A percentile compares a stretch with the other conserved stretches of the same genome.
Conservation (phyloP, 2,797 vertebrate genomes). For the Crax fasciolata region DNA sequence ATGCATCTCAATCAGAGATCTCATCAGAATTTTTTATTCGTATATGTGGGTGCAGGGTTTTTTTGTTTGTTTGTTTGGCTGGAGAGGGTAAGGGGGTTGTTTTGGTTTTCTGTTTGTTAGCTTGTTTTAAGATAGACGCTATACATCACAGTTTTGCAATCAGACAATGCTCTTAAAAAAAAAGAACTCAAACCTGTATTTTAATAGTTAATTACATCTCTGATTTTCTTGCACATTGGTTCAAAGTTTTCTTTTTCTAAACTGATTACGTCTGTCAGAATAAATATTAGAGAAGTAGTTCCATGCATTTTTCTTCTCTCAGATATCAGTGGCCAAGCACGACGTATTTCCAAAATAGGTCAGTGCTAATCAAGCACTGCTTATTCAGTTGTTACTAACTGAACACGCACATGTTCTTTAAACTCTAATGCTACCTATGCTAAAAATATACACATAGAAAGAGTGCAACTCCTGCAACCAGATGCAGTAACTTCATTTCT, state of each 20-base stretch:
- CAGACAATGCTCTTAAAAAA: neutral
- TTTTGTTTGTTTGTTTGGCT: neutral
- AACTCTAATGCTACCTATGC: neutral
- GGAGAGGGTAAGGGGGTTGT: neutral
- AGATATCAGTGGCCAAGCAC: neutral
- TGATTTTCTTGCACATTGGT: neutral
- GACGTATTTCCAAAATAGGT: neutral
- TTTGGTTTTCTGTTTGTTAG: neutral
- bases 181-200: neutral
- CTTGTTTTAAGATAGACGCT: neutral
- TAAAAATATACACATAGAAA: too few species aligned
- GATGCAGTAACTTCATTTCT: neutral
- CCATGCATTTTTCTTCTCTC: neutral
- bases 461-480: neutral
- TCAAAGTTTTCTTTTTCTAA: neutral
- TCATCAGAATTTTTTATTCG: neutral
- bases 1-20: neutral
- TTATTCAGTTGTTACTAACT: neutral
- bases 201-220: neutral
- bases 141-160: neutral
- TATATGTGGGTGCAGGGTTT: neutral
- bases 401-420: neutral
- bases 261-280: neutral
- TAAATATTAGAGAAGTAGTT: neutral
- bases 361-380: neutral